phyloP scores from a whole-genome alignment of 1,140 invertebrate genomes.

The Teleogryllus occipitalis region DNA sequence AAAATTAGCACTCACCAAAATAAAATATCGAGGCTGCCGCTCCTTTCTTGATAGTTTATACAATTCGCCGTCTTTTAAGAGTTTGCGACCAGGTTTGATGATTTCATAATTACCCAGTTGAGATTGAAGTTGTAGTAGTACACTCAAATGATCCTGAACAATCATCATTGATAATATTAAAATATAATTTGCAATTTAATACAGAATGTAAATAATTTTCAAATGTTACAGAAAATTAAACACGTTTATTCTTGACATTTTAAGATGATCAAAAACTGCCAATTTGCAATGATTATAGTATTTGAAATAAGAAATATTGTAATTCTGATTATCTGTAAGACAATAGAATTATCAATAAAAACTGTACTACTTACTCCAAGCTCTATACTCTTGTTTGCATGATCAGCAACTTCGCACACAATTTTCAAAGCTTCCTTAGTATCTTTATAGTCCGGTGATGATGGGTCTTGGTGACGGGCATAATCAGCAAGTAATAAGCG shows the following conservation, averaged over 20 bases:
- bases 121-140: conserved; percentile 48
- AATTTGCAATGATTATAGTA: no score
- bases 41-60: conserved; percentile 58
- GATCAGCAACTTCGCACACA: conserved; percentile 63
- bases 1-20: conserved; percentile 47
- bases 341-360: no score
- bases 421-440: conserved; percentile 56
- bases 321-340: no score
- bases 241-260: background rate
- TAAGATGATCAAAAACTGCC: background rate
- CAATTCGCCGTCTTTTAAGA: conserved; percentile 61
- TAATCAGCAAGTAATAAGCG: conserved; percentile 59
- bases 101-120: conserved; percentile 52
- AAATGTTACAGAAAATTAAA: background rate
- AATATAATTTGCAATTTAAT: conserved; percentile 40
- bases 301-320: no score
- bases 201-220: background rate
- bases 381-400: conserved; percentile 64
- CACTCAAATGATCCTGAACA: conserved; percentile 46
- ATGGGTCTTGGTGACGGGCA: conserved; percentile 47
- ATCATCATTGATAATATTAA: conserved; percentile 36
- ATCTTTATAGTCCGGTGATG: conserved; percentile 55
- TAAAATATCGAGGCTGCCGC: conserved; percentile 59
- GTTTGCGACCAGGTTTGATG: conserved; percentile 56
- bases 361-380: conserved; percentile 40